Percentiles rank a stretch among this genome's conserved stretches.
Evolutionary conservation across 2,888 invertebrate genomes (phyloP).

Genomic region (Salpingus planirostris): DNA sequence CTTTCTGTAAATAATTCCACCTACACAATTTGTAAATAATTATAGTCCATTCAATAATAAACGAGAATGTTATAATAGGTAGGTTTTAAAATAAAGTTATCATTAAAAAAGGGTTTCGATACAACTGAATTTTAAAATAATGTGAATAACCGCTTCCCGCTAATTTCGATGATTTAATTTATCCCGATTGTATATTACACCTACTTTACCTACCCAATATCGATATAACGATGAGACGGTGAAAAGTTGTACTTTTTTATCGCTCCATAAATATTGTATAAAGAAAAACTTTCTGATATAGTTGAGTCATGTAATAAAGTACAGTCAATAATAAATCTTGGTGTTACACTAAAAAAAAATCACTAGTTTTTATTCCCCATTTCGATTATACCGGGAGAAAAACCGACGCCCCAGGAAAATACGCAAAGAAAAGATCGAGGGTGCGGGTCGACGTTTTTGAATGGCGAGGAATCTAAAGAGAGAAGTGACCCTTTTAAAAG

Average conservation of each 20-base stretch:
- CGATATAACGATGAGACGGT: slow-evolving; percentile 20
- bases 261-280: slow-evolving; percentile 29
- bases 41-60: slow-evolving; percentile 22
- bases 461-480: slow-evolving; percentile 23
- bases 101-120: slow-evolving; percentile 18
- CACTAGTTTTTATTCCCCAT: no score
- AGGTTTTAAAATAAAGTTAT: slow-evolving; percentile 17
- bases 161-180: no score
- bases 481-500: slow-evolving; percentile 39
- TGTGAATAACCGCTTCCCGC: slow-evolving; percentile 25
- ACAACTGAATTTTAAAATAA: slow-evolving; percentile 25
- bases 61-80: slow-evolving; percentile 10
- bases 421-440: neutral
- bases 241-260: slow-evolving; percentile 27
- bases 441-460: neutral
- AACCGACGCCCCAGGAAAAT: no score
- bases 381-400: no score
- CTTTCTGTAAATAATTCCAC: slow-evolving; percentile 13
- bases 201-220: slow-evolving; percentile 10
- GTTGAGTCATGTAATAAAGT: slow-evolving; percentile 33
- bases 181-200: no score
- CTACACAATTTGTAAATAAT: slow-evolving; percentile 24
- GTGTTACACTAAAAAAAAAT: slow-evolving; percentile 29
- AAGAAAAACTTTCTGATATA: slow-evolving; percentile 24
- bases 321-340: slow-evolving; percentile 33